These are phyloP conservation scores for Penaeus indicus DNA, from an alignment of 1,140 invertebrate species.

Conservation along the genomic window DNA sequence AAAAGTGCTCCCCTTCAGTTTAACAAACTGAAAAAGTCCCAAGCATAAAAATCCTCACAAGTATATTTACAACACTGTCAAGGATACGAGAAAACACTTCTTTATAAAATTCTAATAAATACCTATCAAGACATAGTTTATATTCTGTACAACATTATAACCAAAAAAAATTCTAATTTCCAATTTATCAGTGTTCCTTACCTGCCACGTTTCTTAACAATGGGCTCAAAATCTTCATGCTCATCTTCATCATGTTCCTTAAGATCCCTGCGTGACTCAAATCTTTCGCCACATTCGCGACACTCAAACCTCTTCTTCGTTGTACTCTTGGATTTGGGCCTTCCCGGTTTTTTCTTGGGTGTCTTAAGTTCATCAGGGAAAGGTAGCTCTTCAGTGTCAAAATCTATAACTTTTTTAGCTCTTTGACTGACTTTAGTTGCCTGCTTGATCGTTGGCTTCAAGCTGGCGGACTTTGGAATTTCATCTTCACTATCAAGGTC, in stretches of 20 bases:
- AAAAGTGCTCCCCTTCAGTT: too few species aligned
- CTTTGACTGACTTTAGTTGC: not conserved
- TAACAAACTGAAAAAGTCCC: too few species aligned
- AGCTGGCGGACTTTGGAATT: not conserved
- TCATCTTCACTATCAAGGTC: not conserved
- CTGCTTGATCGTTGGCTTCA: not conserved
- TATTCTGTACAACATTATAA: too few species aligned
- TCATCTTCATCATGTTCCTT: conserved; percentile 38
- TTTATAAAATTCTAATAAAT: too few species aligned
- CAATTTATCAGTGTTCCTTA: not conserved
- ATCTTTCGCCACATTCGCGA: conserved; percentile 26
- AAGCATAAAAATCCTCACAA: too few species aligned
- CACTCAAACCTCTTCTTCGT: conserved; percentile 37
- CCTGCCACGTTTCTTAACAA: conserved; percentile 34
- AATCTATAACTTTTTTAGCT: not conserved
- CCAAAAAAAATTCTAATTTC: too few species aligned
- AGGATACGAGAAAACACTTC: too few species aligned
- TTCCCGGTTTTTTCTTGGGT: not conserved
- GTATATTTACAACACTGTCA: too few species aligned
- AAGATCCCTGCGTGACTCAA: conserved; percentile 16
- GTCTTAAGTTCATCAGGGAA: not conserved
- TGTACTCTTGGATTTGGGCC: conserved; percentile 31
- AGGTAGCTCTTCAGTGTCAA: not conserved
- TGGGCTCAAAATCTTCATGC: conserved; percentile 34
- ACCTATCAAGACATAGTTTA: too few species aligned